phyloP scores from a whole-genome alignment of 2,797 vertebrate genomes.

The Sebastiscus albofasciatus region DNA sequence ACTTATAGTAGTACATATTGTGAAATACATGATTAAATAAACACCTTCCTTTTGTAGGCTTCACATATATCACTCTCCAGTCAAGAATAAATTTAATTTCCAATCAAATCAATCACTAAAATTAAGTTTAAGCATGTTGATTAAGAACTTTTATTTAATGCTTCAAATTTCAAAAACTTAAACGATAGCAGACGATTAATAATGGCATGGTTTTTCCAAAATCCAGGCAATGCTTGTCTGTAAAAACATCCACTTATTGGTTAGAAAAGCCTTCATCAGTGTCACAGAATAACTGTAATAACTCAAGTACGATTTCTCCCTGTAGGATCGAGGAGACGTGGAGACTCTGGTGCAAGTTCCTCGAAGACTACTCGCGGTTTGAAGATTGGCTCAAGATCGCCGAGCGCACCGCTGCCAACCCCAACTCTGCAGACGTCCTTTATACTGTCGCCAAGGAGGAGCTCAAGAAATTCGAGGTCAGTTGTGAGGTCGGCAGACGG shows the following conservation, averaged over 20 bases:
- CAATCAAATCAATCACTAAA: not conserved
- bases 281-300: not conserved
- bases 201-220: not conserved
- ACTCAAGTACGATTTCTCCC: not conserved
- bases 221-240: not conserved
- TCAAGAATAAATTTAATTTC: not conserved
- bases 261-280: not conserved
- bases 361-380: constrained; percentile 92
- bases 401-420: constrained; percentile 87
- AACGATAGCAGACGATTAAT: not conserved
- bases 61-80: too few species aligned
- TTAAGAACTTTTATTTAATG: not conserved
- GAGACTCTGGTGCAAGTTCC: constrained; percentile 93
- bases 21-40: not conserved
- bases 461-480: constrained; percentile 94
- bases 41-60: too few species aligned
- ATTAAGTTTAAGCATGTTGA: not conserved
- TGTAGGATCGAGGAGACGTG: constrained; percentile 94
- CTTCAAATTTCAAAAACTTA: not conserved
- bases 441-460: constrained; percentile 93
- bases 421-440: constrained; percentile 89
- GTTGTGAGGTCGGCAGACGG: not conserved
- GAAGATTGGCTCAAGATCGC: constrained; percentile 92
- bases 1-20: not conserved
- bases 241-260: not conserved